Base-by-base conservation (phyloP, 2,797 vertebrate species). In the Leptatherina wallacei region DNA sequence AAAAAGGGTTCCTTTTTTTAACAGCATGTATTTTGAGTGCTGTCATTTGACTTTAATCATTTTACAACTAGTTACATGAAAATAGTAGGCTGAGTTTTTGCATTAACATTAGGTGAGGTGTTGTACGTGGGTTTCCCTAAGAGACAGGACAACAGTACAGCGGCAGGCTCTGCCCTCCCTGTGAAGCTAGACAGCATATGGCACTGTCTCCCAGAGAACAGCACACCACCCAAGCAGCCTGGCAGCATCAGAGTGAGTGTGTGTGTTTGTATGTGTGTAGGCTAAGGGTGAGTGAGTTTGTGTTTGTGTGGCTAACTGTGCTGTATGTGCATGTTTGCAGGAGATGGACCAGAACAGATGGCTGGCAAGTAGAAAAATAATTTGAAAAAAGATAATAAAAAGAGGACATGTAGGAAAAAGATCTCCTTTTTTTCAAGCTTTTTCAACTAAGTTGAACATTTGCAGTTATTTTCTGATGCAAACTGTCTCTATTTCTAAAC, bases 121-220 rank as follows among this genome's bases (percentile, higher is more conserved):
- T 54, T 78, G 22, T 60, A 33, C 35, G 29, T 65, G 76, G 78
- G 80, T 69, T 82, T 85, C 69, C 58, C 59, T 77, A 38, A 51
- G 71, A 78, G 73, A 77, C 63, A 66, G 71, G 81, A 82, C 80
- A 82, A 85, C 81, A 57, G 77, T 69, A 35, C 71, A 84, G 83
- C 49, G 38, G 77, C 75, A 77, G 70, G 64, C 83, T 83, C 70
- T 85, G 79, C 47, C 73, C 78, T 73, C 83, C 71, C 86, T 89
- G 82, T 75, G 83, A 93, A 90, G 81, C 91, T 88, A 95, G 95
- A 95, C 94, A 93, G 85, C 95, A 95, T 95, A 95, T 95, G 94
- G 94, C 82, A 86, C 81, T 42, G 89, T 93, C 93, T 95, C 91
- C 88, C 77, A 88, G 87, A 90, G 90, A 94, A 93, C 90, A 90